These are phyloP conservation scores for Phorcus lineatus DNA, from an alignment of 2,888 invertebrate genomes.

Conservation along the genomic window DNA sequence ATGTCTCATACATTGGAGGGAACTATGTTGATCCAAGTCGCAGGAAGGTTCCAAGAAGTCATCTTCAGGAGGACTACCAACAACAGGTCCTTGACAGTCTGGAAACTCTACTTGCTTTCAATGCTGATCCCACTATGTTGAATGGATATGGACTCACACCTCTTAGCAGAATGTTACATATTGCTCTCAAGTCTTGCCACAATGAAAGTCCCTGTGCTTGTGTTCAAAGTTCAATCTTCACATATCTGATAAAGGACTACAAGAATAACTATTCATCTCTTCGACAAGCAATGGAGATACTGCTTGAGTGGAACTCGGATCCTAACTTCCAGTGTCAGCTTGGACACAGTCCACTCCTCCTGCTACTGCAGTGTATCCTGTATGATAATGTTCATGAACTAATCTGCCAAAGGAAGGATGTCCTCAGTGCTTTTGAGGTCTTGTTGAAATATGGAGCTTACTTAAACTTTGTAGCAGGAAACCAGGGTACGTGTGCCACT, in stretches of 20 bases:
- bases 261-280: slow-evolving; percentile 63
- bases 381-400: slow-evolving; percentile 85
- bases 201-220: slow-evolving; percentile 84
- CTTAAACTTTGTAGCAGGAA: slow-evolving; percentile 82
- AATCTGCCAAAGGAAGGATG: slow-evolving; percentile 76
- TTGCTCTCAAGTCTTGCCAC: slow-evolving; percentile 79
- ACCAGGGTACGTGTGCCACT: slow-evolving; percentile 81
- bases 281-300: slow-evolving; percentile 57
- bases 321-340: slow-evolving; percentile 58
- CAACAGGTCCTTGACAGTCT: slow-evolving; percentile 66
- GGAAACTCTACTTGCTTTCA: slow-evolving; percentile 66
- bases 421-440: slow-evolving; percentile 83
- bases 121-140: slow-evolving; percentile 67
- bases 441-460: slow-evolving; percentile 84
- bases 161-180: slow-evolving; percentile 80
- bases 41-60: slow-evolving; percentile 74
- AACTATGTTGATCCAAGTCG: slow-evolving; percentile 73
- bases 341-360: slow-evolving; percentile 81
- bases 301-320: slow-evolving; percentile 65
- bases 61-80: slow-evolving; percentile 66
- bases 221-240: slow-evolving; percentile 82
- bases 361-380: slow-evolving; percentile 84
- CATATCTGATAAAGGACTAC: slow-evolving; percentile 82
- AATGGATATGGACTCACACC: slow-evolving; percentile 83
- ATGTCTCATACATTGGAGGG: slow-evolving; percentile 76